Base-by-base conservation (phyloP, 2,888 invertebrate species). In the Agrotis puta region DNA sequence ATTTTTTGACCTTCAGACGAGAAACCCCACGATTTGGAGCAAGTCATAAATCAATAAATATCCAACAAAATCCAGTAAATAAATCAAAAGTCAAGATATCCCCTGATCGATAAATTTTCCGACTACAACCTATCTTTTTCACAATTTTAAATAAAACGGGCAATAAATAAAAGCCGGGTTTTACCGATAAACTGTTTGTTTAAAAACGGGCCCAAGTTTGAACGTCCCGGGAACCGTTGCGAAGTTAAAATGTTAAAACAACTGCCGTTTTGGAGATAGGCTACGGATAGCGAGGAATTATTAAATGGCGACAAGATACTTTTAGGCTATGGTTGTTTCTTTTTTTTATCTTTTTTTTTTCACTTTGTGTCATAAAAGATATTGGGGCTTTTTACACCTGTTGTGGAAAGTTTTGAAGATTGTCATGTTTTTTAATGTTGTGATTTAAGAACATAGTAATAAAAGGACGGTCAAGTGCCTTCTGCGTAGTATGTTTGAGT, bases 171-270 rank as follows among this genome's bases (percentile, higher is more conserved):
- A 64, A 20, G 9, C 11, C 13, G 13, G 45, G 61, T 64, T 48
- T 63, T 56, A 22, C 79, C 56, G 79, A 79, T 82, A 78, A 82
- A 80, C 79, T 56, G 79, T 61, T 54, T 56, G 67, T 78, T 11
- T 33, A 64, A 64, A 39, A 79, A 22, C 51, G n/a, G 56, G 62
- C 45, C 39, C 24, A 69, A 82, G 50, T 79, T 77, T 50, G n/a
- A 6, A 2, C 72, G 45, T 50, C 63, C 51, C 47, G 66, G 57
- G 78, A 9, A 57, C 50, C 18, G 48, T 67, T 58, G 6, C 16
- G 20, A 79, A 78, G 72, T 79, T 77, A 78, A 82, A 82, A 78
- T 64, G 71, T 68, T 57, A 47, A 66, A 81, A 82, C 64, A 72
- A 82, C 64, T 53, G 62, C 50, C 78, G 66, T 82, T 79, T 67